These are phyloP conservation scores for Tenthredo scrophulariae DNA, from an alignment of 2,888 invertebrate species.

Conservation along the genomic window DNA sequence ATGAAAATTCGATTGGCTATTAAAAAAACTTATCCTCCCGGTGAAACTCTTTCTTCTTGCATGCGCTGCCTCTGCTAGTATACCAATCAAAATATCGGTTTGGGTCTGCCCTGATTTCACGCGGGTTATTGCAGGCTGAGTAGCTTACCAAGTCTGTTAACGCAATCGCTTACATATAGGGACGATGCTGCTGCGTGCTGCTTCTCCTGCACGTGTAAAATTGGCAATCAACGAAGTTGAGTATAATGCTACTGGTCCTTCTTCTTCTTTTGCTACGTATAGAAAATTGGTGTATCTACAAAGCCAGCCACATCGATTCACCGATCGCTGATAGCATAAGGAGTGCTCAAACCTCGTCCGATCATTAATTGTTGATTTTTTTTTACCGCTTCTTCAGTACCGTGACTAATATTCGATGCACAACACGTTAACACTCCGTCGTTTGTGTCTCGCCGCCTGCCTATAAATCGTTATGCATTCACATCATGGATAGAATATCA, in stretches of 20 bases:
- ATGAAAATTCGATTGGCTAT: constrained; percentile 1
- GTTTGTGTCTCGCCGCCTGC: constrained; percentile 36
- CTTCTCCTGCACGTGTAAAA: constrained; percentile 34
- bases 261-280: background rate
- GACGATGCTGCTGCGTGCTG: background rate
- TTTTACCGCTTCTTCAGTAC: constrained; percentile 15
- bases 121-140: constrained; percentile 23
- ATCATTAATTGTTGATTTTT: constrained; percentile 46
- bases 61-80: background rate
- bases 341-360: background rate
- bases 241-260: background rate
- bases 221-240: constrained; percentile 44
- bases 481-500: background rate
- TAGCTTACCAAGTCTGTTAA: constrained; percentile 18
- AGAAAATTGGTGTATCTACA: constrained; percentile 8
- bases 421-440: constrained; percentile 42
- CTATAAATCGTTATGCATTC: background rate
- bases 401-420: constrained; percentile 41
- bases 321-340: background rate
- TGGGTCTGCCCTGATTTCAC: constrained; percentile 39
- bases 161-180: constrained; percentile 21
- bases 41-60: background rate
- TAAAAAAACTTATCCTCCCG: background rate
- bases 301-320: background rate
- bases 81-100: constrained; percentile 41